A percentile compares a stretch with the other conserved stretches of the same genome.
These are phyloP conservation scores for Cantharis lateralis DNA, from an alignment of 2,888 invertebrate species.

Conservation along the genomic window DNA sequence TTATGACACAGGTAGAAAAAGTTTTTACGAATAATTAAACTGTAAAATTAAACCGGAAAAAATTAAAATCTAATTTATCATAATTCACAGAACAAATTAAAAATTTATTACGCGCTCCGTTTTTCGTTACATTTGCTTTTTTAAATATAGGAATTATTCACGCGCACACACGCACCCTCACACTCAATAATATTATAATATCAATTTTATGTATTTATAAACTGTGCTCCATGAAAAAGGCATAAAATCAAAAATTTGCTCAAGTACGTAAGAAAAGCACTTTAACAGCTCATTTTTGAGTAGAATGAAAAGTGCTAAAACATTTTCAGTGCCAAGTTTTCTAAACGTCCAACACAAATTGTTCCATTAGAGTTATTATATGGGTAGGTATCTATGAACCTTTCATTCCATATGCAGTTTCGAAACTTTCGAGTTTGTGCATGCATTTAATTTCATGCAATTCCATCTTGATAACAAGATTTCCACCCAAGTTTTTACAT, in stretches of 20 bases:
- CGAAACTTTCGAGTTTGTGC: conserved; percentile 2
- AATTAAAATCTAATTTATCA: background rate
- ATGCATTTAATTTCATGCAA: background rate
- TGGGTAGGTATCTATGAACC: background rate
- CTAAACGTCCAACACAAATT: conserved; percentile 10
- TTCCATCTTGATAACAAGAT: background rate
- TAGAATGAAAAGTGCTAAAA: conserved; percentile 10
- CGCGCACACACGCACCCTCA: background rate
- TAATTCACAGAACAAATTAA: background rate
- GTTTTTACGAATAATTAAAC: background rate
- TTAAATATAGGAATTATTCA: background rate
- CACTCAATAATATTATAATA: background rate
- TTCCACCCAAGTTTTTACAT: background rate
- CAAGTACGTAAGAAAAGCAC: background rate
- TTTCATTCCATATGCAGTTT: conserved; percentile 11
- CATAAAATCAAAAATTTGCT: background rate
- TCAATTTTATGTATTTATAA: background rate
- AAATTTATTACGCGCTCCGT: background rate
- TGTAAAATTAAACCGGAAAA: background rate
- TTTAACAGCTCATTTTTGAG: conserved; percentile 10
- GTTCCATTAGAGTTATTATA: conserved; percentile 8
- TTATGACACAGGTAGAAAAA: background rate
- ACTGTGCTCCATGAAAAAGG: background rate
- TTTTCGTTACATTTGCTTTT: background rate
- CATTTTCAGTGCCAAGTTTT: conserved; percentile 18